Percentiles rank a stretch among this genome's conserved stretches.
phyloP scores from a whole-genome alignment of 2,888 invertebrate species.

The Morpho achilles region DNA sequence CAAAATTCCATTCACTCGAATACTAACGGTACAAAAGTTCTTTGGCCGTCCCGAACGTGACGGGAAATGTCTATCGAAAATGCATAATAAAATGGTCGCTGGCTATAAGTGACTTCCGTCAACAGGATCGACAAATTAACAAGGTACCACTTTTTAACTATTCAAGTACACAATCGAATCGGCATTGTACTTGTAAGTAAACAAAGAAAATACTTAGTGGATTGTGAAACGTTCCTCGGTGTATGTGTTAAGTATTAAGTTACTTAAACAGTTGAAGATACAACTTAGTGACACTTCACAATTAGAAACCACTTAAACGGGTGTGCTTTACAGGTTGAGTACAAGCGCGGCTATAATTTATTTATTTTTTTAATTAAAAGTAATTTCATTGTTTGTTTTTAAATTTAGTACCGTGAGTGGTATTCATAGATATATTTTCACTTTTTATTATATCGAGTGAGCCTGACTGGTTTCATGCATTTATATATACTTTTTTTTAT shows the following conservation, averaged over 20 bases:
- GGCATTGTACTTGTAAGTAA: slow-evolving; percentile 27
- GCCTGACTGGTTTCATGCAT: no score
- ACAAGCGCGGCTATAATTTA: background rate
- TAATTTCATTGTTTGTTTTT: no score
- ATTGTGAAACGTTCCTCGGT: slow-evolving; percentile 41
- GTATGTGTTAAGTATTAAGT: slow-evolving; percentile 46
- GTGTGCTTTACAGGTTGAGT: slow-evolving; percentile 2
- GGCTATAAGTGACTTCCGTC: slow-evolving; percentile 29
- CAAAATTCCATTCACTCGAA: slow-evolving; percentile 10
- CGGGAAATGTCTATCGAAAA: slow-evolving; percentile 31
- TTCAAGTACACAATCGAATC: slow-evolving; percentile 10
- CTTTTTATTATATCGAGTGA: no score
- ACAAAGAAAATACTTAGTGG: slow-evolving; percentile 38
- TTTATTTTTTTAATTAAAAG: no score
- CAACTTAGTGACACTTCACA: slow-evolving; percentile 29
- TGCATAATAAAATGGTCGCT: slow-evolving; percentile 25
- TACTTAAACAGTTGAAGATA: slow-evolving; percentile 36
- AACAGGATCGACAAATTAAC: slow-evolving; percentile 29
- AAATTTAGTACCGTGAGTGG: no score
- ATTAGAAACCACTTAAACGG: slow-evolving; percentile 21
- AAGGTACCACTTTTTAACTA: slow-evolving; percentile 15
- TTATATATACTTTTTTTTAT: no score
- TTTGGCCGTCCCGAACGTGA: slow-evolving; percentile 29
- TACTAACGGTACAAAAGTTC: slow-evolving; percentile 28
- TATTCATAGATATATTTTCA: no score